These are phyloP conservation scores for Cladorhizidae sp. DNA, from an alignment of 37 sponge, comb jelly and placozoan species.

Conservation along the genomic window DNA sequence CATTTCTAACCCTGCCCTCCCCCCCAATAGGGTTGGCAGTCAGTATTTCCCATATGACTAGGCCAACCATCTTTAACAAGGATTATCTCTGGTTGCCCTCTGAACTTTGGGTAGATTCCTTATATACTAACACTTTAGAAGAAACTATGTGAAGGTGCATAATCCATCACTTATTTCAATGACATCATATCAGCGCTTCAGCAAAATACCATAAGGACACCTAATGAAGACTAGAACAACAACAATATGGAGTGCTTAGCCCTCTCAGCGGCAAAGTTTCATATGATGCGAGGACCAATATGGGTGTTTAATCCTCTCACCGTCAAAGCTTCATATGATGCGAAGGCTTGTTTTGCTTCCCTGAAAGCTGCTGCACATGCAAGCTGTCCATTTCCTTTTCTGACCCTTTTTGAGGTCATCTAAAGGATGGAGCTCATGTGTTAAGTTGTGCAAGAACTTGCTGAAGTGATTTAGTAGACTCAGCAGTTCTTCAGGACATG, in stretches of 20 bases:
- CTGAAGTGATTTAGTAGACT: slow-evolving; percentile 13
- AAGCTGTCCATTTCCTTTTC: slow-evolving; percentile 12
- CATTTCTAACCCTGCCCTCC: background rate
- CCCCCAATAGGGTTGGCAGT: slow-evolving; percentile 9
- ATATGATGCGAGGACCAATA: too few species aligned
- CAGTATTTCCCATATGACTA: slow-evolving; percentile 8
- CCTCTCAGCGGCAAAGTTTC: too few species aligned
- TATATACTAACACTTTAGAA: background rate
- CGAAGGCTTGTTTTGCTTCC: slow-evolving; percentile 17
- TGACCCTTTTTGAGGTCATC: slow-evolving; percentile 7
- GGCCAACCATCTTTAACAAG: slow-evolving; percentile 21
- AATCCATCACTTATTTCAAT: too few species aligned
- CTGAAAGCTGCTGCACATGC: slow-evolving; percentile 11
- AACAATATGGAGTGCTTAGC: too few species aligned
- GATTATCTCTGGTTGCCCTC: slow-evolving; percentile 29
- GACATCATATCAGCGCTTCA: too few species aligned
- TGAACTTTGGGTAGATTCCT: background rate
- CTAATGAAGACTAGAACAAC: too few species aligned
- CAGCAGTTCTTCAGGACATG: too few species aligned
- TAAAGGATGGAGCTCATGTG: slow-evolving; percentile 2
- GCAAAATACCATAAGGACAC: too few species aligned
- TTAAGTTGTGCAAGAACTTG: slow-evolving; percentile 1
- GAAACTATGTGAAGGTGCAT: too few species aligned
- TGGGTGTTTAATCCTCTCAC: too few species aligned
- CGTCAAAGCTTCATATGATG: too few species aligned